phyloP scores from a whole-genome alignment of 2,113 vertebrate species.

The Motacilla tschutschensis region DNA sequence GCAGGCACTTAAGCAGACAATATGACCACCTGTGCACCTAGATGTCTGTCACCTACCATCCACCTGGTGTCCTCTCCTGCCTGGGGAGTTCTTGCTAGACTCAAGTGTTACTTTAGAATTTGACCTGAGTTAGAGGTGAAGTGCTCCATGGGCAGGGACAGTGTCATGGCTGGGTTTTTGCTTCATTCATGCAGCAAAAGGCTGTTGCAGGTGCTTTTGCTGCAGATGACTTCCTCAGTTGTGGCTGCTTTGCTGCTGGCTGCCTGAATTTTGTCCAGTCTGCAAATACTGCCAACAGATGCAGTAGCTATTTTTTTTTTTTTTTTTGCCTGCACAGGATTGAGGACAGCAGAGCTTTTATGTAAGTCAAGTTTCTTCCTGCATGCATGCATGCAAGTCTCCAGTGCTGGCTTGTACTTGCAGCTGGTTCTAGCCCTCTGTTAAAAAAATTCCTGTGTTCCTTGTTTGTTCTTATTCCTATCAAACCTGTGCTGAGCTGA shows the following conservation, averaged over 20 bases:
- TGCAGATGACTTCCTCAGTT: not conserved
- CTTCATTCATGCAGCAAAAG: not conserved
- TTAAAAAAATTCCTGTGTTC: not conserved
- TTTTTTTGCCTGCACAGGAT: not conserved
- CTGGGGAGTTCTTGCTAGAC: not conserved
- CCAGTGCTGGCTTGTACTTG: not conserved
- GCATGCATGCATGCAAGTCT: not conserved
- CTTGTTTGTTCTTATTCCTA: not conserved
- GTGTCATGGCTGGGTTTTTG: not conserved
- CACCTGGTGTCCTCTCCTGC: not conserved
- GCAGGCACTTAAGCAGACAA: not conserved
- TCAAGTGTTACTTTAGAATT: not conserved
- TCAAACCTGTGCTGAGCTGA: constrained; percentile 9
- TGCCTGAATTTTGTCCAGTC: not conserved
- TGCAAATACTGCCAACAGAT: not conserved
- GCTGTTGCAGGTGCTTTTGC: not conserved
- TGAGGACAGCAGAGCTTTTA: constrained; percentile 17
- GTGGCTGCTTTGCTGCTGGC: not conserved
- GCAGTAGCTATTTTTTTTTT: not conserved
- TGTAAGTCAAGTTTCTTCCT: not conserved
- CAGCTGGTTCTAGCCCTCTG: not conserved
- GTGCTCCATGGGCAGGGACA: not conserved
- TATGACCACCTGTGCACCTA: fast-evolving
- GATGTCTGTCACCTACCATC: fast-evolving
- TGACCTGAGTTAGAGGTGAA: not conserved